phyloP scores from a whole-genome alignment of 2,113 vertebrate species.

The Anguilla rostrata region DNA sequence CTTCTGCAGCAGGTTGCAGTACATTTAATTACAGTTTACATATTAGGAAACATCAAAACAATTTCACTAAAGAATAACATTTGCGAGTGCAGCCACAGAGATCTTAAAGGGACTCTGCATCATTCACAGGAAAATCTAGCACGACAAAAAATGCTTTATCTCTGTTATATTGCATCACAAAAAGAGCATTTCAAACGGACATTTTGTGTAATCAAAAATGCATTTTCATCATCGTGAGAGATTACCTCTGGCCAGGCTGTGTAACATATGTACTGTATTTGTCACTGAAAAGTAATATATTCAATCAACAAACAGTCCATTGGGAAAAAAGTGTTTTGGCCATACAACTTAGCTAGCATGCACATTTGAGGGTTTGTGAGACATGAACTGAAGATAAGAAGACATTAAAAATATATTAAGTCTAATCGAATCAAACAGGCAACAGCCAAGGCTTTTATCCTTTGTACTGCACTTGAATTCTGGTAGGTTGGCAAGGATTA shows the following conservation, averaged over 20 bases:
- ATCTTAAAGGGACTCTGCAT: slow-evolving; percentile 18
- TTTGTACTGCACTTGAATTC: slow-evolving; percentile 28
- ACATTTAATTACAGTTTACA: slow-evolving; percentile 31
- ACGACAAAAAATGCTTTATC: background rate
- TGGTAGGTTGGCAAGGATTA: slow-evolving; percentile 26
- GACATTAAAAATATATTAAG: slow-evolving; percentile 24
- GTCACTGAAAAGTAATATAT: background rate
- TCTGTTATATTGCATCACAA: background rate
- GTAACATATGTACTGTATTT: background rate
- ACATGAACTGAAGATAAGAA: background rate
- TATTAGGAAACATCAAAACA: slow-evolving; percentile 34
- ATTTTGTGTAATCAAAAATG: background rate
- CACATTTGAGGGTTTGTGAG: background rate
- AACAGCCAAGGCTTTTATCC: slow-evolving; percentile 7
- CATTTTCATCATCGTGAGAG: background rate
- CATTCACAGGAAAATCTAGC: background rate
- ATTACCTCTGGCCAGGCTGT: background rate
- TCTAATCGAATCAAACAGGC: slow-evolving; percentile 29
- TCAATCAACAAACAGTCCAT: background rate
- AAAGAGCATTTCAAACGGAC: background rate
- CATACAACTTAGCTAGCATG: background rate
- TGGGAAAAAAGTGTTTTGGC: background rate
- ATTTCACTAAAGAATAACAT: slow-evolving; percentile 28
- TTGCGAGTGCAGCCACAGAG: slow-evolving; percentile 31
- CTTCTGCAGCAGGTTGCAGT: slow-evolving; percentile 13